Evolutionary conservation across 2,888 invertebrate species (phyloP), one percentile per base, ranked within the genome.

Genomic region (Noctua pronuba): DNA sequence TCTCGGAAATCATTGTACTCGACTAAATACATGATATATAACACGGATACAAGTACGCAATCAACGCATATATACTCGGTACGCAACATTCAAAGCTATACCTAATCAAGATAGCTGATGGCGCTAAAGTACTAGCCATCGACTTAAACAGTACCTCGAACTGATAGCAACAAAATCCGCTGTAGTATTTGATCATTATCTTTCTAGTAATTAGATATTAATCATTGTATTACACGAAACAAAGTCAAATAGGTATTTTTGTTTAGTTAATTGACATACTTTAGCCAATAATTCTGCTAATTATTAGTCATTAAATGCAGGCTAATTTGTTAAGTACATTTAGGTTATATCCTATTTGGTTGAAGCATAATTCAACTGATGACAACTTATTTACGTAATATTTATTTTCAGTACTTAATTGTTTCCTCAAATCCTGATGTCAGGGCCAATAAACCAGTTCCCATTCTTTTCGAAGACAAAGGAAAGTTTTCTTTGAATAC

Each of bases 211-310:
- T 70, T 16, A 18, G 11, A 55, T 65, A 80, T 80, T 80, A 75
- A 84, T 84, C 84, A 84, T 18, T 55, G 38, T 75, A 52, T 79
- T 71, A 31, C 49, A 49, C 31, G 62, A 66, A 41, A 66, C 10
- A 41, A 35, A 67, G 8, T 60, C 24, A 31, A 18, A 73, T 55
- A 66, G 8, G n/a, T 71, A 71, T 44, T 31, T 35, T 44, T 75
- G 3, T 1, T 28, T 55, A 10, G 38, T 60, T 70, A 66, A 72
- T 82, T 77, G 62, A 52, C 52, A 73, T 69, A 35, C 5, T 55
- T 69, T 1, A 52, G 13, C 6, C 52, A 58, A 38, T 49, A 52
- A 24, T 38, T 80, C 41, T 46, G 24, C 31, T 49, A 49, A 79
- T 78, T 31, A 44, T 80, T 72, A 71, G 49, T 77, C 46, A 81